Evolutionary conservation across 2,113 vertebrate species (phyloP).

Genomic region (Calcarius ornatus): DNA sequence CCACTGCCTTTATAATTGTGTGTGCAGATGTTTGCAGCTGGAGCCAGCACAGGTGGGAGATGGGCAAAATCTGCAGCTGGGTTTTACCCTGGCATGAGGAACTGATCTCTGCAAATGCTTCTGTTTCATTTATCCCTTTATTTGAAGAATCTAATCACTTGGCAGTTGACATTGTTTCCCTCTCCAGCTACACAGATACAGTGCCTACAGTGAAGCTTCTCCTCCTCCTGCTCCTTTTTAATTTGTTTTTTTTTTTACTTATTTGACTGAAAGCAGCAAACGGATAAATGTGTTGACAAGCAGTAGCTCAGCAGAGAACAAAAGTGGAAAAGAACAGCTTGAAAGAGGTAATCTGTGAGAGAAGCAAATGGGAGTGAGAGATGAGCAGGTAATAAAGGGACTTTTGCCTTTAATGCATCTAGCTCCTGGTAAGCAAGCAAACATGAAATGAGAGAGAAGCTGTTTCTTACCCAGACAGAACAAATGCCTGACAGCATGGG

Average conservation of each 20-base stretch:
- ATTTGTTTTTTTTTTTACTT: background rate
- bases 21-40: background rate
- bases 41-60: background rate
- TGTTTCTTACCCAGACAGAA: background rate
- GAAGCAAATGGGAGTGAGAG: slow-evolving; percentile 8
- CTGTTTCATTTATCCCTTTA: background rate
- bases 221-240: background rate
- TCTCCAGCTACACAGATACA: background rate
- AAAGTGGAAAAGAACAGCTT: slow-evolving; percentile 40
- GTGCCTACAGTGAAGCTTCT: background rate
- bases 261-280: slow-evolving; percentile 2
- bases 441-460: background rate
- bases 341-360: slow-evolving; percentile 9
- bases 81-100: background rate
- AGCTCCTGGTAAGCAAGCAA: background rate
- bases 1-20: fast-evolving
- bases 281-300: slow-evolving; percentile 25
- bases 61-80: background rate
- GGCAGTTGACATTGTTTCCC: background rate
- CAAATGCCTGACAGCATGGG: background rate
- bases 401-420: background rate
- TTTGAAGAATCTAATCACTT: background rate
- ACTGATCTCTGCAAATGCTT: background rate
- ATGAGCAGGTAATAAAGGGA: slow-evolving; percentile 18
- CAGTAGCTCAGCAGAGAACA: slow-evolving; percentile 24